Evolutionary conservation across 2,797 vertebrate genomes (phyloP).

Genomic region (Serranus cabrilla): DNA sequence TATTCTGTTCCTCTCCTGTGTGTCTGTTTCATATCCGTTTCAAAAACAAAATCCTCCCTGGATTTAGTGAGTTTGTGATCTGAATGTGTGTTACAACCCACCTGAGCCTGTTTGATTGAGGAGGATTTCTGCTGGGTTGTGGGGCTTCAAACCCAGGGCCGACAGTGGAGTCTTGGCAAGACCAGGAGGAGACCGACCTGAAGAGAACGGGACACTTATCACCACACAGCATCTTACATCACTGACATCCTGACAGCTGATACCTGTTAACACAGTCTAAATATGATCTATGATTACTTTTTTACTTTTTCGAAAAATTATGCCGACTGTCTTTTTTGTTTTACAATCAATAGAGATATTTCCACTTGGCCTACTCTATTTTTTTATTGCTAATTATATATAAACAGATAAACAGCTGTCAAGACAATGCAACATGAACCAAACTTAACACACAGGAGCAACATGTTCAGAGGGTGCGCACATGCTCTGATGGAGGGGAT

Average conservation of each 20-base stretch:
- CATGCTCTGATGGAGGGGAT: conserved; percentile 75
- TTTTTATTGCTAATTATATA: background rate
- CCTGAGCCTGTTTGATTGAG: conserved; percentile 93
- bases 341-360: background rate
- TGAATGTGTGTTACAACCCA: conserved; percentile 60
- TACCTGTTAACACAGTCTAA: conserved; percentile 39
- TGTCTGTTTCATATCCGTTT: too few species aligned
- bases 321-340: background rate
- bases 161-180: conserved; percentile 97
- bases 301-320: background rate
- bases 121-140: conserved; percentile 94
- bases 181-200: conserved; percentile 96
- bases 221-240: background rate
- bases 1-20: too few species aligned
- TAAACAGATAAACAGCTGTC: conserved; percentile 64
- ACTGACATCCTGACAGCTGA: conserved; percentile 65
- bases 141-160: conserved; percentile 95
- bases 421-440: conserved; percentile 42
- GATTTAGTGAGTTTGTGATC: too few species aligned
- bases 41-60: too few species aligned
- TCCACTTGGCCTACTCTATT: background rate
- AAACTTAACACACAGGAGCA: conserved; percentile 36
- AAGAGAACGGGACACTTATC: conserved; percentile 4
- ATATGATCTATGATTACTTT: background rate
- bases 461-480: conserved; percentile 45